Evolutionary conservation across 1,140 invertebrate genomes (phyloP).

Genomic region (Phymorhynchus buccinoides): DNA sequence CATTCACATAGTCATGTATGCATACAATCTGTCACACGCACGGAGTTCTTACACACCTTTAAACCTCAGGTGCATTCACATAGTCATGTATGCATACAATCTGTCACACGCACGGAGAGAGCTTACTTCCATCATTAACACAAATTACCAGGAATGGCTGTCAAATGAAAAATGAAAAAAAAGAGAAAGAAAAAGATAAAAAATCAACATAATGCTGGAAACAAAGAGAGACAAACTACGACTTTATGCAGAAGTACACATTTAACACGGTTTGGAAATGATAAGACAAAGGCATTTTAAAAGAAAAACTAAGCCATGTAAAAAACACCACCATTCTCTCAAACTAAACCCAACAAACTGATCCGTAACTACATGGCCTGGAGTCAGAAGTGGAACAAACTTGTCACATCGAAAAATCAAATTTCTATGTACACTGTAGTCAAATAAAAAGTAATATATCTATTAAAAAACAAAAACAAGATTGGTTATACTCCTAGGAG

Average conservation of each 20-base stretch:
- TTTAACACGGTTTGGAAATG: neutral
- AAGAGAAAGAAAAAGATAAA: neutral
- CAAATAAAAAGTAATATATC: neutral
- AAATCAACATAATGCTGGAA: neutral
- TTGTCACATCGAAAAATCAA: neutral
- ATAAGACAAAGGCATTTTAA: neutral
- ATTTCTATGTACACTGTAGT: neutral
- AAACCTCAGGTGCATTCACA: too few relatives aligned
- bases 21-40: too few relatives aligned
- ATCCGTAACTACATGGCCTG: neutral
- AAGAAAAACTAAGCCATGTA: neutral
- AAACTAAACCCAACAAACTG: neutral
- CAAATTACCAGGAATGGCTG: neutral
- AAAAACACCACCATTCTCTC: neutral
- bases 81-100: neutral
- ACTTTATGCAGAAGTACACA: neutral
- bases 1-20: too few relatives aligned
- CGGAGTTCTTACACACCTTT: too few relatives aligned
- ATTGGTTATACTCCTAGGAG: too few relatives aligned
- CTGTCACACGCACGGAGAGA: neutral
- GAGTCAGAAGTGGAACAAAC: neutral
- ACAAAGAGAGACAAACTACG: neutral
- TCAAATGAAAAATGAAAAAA: neutral
- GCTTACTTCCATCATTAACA: neutral
- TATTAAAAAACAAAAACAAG: neutral